phyloP scores from a whole-genome alignment of 2,888 invertebrate genomes.

The Amphipyra tragopoginis region DNA sequence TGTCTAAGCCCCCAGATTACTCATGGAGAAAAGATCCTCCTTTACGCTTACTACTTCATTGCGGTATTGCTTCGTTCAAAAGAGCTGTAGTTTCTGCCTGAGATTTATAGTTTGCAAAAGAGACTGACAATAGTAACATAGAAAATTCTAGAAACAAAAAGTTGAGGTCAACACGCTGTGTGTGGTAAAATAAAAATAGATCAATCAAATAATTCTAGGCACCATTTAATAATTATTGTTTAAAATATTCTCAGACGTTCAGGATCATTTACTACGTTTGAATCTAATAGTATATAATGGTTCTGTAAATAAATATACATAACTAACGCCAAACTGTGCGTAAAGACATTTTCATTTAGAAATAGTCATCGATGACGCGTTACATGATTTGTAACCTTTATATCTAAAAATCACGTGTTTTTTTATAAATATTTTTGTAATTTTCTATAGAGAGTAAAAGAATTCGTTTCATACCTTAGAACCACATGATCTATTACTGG shows the following conservation, averaged over 20 bases:
- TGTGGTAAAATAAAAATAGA: slow-evolving; percentile 11
- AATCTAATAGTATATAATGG: slow-evolving; percentile 14
- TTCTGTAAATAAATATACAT: slow-evolving; percentile 30
- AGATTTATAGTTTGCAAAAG: no score
- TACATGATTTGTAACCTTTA: neutral
- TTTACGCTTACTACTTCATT: no score
- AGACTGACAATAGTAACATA: neutral
- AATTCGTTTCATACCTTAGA: no score
- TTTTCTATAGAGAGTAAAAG: no score
- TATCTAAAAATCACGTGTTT: no score
- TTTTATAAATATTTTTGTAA: no score
- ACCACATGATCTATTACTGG: no score
- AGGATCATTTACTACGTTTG: slow-evolving; percentile 33
- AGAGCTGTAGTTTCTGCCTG: no score
- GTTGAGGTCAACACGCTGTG: neutral
- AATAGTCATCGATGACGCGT: slow-evolving; percentile 5
- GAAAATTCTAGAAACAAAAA: neutral
- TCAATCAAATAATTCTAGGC: slow-evolving; percentile 14
- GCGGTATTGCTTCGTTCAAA: no score
- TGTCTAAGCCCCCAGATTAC: no score
- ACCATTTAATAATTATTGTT: slow-evolving; percentile 23
- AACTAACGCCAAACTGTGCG: slow-evolving; percentile 32
- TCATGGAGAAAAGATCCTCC: no score
- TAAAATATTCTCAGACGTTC: slow-evolving; percentile 26
- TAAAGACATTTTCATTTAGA: slow-evolving; percentile 18